phyloP scores from a whole-genome alignment of 2,888 invertebrate species.

The Oscheius myriophilus region DNA sequence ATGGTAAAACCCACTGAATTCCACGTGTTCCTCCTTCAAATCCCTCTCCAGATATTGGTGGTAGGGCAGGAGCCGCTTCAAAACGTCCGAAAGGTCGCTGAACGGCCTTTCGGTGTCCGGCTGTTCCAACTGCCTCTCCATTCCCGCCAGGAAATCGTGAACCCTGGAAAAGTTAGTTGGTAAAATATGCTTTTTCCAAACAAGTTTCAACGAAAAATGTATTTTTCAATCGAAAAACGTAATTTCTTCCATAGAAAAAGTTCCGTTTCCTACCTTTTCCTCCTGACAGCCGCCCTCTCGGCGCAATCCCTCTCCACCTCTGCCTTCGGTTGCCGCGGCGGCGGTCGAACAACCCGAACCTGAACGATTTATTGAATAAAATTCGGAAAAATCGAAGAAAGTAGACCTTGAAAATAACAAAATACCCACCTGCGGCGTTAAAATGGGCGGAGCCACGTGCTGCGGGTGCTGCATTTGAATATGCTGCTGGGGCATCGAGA shows the following conservation, averaged over 20 bases:
- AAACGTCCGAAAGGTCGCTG: conserved; percentile 33
- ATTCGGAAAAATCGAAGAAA: background rate
- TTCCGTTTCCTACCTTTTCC: too few relatives aligned
- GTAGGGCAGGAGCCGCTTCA: conserved; percentile 40
- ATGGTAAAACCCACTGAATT: conserved; percentile 38
- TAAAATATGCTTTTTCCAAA: too few relatives aligned
- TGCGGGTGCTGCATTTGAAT: conserved; percentile 1
- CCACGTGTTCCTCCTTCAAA: conserved; percentile 29
- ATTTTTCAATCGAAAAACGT: too few relatives aligned
- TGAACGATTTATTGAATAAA: background rate
- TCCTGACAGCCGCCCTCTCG: background rate
- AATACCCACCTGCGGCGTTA: too few relatives aligned
- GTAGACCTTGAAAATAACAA: too few relatives aligned
- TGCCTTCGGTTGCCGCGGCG: background rate
- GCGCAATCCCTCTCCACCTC: background rate
- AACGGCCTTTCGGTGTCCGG: conserved; percentile 39
- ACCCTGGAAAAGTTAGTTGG: conserved; percentile 11
- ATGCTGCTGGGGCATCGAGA: background rate
- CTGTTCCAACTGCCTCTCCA: conserved; percentile 11
- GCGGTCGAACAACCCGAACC: background rate
- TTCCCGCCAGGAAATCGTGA: conserved; percentile 14
- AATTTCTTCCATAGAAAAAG: too few relatives aligned
- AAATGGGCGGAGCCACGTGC: background rate
- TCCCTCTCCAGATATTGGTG: conserved; percentile 34
- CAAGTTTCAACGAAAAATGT: too few relatives aligned